phyloP scores from a whole-genome alignment of 2,113 vertebrate species.

The Antechinus stuartii region DNA sequence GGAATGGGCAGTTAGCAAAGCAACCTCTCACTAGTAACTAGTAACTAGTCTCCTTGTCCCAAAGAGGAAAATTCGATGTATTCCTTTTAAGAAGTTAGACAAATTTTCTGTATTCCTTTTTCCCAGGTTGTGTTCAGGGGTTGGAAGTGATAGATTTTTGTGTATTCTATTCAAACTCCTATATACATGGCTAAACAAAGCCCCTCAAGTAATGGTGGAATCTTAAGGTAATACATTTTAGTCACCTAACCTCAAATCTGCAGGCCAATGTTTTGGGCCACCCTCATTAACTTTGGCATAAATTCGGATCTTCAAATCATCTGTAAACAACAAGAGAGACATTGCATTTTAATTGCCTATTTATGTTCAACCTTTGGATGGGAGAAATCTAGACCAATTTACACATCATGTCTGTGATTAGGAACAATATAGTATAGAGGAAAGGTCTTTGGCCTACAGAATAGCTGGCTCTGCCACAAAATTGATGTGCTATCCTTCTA shows the following conservation, averaged over 20 bases:
- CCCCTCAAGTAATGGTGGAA: neutral
- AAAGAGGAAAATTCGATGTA: neutral
- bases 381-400: neutral
- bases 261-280: neutral
- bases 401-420: neutral
- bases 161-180: neutral
- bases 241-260: neutral
- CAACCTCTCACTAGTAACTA: neutral
- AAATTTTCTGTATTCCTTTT: neutral
- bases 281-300: neutral
- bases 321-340: conserved; percentile 13
- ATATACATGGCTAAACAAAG: neutral
- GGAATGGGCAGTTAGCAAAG: conserved; percentile 17
- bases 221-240: neutral
- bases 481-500: neutral
- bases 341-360: conserved; percentile 32
- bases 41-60: neutral
- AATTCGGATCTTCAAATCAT: conserved; percentile 20
- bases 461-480: neutral
- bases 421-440: neutral
- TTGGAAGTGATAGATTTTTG: neutral
- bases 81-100: neutral
- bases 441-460: neutral
- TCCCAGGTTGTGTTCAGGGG: neutral
- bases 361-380: neutral